phyloP scores from a whole-genome alignment of 2,113 vertebrate genomes.

The Phoxinus phoxinus region DNA sequence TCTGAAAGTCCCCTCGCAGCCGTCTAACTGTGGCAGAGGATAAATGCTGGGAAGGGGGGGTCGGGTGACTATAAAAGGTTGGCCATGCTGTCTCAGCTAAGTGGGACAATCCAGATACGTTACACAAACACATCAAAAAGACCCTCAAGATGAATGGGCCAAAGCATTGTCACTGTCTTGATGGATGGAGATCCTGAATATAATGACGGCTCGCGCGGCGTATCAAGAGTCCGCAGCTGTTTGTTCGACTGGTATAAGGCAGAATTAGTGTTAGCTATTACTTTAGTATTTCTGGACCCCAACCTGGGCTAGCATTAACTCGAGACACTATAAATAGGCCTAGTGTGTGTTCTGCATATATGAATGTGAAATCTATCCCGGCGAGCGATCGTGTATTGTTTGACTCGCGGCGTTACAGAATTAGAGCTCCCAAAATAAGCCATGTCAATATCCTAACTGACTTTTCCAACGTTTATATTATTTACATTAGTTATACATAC shows the following conservation, averaged over 20 bases:
- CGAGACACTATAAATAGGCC: conserved; percentile 77
- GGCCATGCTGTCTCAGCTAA: conserved; percentile 48
- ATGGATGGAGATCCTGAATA: conserved; percentile 43
- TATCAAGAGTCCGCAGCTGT: neutral
- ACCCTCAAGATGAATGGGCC: neutral
- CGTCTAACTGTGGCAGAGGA: neutral
- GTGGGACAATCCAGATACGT: conserved; percentile 47
- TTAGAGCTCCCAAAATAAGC: conserved; percentile 68
- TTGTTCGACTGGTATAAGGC: conserved; percentile 39
- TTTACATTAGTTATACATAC: no score
- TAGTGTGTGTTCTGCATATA: conserved; percentile 63
- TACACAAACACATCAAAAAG: conserved; percentile 53
- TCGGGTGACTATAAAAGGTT: conserved; percentile 53
- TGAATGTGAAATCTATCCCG: conserved; percentile 73
- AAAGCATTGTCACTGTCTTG: conserved; percentile 26
- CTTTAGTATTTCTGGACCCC: conserved; percentile 67
- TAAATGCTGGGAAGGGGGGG: conserved; percentile 7
- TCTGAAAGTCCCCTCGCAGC: neutral
- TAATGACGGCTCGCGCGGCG: conserved; percentile 7
- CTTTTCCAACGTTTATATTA: neutral
- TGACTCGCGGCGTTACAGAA: conserved; percentile 62
- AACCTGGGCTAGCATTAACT: conserved; percentile 69
- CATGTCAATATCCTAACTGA: conserved; percentile 55
- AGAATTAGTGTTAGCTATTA: conserved; percentile 64
- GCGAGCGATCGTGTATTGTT: conserved; percentile 64